Conservation (phyloP, 1,140 invertebrate genomes). For the Colletes gigas region DNA sequence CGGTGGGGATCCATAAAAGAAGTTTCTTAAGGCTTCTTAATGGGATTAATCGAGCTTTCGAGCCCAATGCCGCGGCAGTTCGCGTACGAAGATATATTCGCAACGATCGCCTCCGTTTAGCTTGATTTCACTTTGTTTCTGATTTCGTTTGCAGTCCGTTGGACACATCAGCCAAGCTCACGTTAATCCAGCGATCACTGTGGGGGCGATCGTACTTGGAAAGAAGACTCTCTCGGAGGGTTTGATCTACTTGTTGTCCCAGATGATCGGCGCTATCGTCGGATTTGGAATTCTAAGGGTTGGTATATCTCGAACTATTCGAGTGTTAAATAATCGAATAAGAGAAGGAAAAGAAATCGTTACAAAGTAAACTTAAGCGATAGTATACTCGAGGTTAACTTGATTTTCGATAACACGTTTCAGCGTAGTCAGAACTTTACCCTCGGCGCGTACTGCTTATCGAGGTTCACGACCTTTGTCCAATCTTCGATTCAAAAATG, state of each 20-base stretch:
- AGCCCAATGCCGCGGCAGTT: too few relatives aligned
- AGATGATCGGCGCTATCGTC: slow-evolving; percentile 85
- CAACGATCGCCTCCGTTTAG: too few relatives aligned
- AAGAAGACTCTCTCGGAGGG: slow-evolving; percentile 85
- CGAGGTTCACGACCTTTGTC: slow-evolving; percentile 21
- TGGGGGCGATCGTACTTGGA: slow-evolving; percentile 85
- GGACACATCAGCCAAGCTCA: slow-evolving; percentile 87
- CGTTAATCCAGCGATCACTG: slow-evolving; percentile 89
- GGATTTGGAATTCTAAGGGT: slow-evolving; percentile 86
- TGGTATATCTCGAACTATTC: background rate
- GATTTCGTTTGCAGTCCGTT: slow-evolving; percentile 81
- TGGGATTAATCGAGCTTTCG: background rate
- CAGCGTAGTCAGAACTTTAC: slow-evolving; percentile 10
- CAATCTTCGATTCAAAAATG: slow-evolving; percentile 31
- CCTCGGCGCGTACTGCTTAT: background rate
- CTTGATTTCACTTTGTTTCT: too few relatives aligned
- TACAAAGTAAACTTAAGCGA: too few relatives aligned
- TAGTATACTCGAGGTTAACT: background rate
- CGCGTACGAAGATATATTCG: background rate
- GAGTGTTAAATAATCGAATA: too few relatives aligned
- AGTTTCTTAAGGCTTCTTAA: background rate
- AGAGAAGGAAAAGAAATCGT: too few relatives aligned
- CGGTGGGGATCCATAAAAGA: slow-evolving; percentile 48
- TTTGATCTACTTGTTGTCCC: slow-evolving; percentile 86
- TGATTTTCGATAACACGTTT: background rate